Percentiles rank a stretch among this genome's conserved stretches.
Conservation (phyloP, 2,797 vertebrate genomes). For the Pyrrhura leucotis region DNA sequence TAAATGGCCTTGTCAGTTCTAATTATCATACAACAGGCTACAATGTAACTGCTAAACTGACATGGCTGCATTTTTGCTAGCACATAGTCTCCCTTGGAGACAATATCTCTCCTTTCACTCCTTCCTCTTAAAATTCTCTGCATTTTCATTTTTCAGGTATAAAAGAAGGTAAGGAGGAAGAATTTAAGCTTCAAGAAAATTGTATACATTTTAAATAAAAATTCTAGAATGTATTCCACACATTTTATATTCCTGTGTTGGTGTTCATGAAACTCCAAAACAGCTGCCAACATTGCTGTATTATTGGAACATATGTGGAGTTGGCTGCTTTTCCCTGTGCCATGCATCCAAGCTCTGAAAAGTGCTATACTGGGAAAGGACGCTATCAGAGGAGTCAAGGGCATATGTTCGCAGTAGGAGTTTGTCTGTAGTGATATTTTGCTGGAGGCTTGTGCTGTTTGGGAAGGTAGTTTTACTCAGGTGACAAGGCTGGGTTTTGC, state of each 20-base stretch:
- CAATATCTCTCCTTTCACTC: not conserved
- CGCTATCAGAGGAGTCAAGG: not conserved
- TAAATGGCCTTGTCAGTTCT: slow-evolving; percentile 6
- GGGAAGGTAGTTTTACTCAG: not conserved
- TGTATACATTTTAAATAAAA: not conserved
- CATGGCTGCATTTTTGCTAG: not conserved
- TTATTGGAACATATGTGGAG: not conserved
- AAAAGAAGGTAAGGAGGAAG: not conserved
- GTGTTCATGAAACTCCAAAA: not conserved
- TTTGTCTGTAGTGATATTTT: not conserved
- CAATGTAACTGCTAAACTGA: not conserved
- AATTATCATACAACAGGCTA: not conserved
- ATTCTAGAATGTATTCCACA: not conserved
- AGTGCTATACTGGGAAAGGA: not conserved
- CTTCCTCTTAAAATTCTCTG: not conserved
- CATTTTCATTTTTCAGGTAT: not conserved
- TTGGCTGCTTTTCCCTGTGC: slow-evolving; percentile 2
- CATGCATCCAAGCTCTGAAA: not conserved
- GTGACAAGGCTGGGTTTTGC: not conserved
- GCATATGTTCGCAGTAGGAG: not conserved
- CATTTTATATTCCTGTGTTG: not conserved
- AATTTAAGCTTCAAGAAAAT: not conserved
- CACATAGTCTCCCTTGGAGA: not conserved
- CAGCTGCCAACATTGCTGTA: not conserved
- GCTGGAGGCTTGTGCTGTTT: not conserved